Conservation (phyloP, 2,113 vertebrate species). For the human region DNA sequence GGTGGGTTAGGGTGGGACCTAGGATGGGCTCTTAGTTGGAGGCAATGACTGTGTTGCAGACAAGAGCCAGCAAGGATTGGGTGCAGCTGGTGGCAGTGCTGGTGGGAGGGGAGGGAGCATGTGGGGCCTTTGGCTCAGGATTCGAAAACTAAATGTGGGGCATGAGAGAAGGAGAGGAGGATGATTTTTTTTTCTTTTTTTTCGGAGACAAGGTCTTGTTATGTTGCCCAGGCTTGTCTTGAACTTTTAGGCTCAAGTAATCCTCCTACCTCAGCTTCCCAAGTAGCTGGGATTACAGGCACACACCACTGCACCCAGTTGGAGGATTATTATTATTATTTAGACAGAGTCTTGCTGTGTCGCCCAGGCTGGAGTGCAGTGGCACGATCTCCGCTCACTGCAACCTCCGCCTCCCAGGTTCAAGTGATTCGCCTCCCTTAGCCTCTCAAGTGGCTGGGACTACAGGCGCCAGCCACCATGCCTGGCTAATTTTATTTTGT, state of each 20-base stretch:
- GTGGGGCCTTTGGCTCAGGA: not conserved
- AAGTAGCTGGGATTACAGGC: not conserved
- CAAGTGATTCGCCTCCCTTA: too few species aligned
- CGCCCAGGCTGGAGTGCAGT: too few species aligned
- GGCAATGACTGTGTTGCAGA: not conserved
- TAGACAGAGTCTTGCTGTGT: too few species aligned
- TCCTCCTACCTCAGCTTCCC: not conserved
- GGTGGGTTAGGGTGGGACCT: not conserved
- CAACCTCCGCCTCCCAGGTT: too few species aligned
- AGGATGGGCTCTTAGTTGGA: not conserved
- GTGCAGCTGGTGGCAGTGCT: not conserved
- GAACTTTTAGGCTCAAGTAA: not conserved
- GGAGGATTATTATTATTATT: not conserved
- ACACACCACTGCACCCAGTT: not conserved
- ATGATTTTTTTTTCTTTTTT: not conserved
- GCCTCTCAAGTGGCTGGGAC: too few species aligned
- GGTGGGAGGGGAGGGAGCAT: not conserved
- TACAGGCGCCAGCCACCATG: too few species aligned
- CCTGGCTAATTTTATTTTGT: too few species aligned
- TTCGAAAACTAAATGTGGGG: not conserved
- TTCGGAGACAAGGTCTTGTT: not conserved
- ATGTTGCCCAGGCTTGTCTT: not conserved
- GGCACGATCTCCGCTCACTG: too few species aligned
- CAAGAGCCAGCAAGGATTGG: not conserved
- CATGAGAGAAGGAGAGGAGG: not conserved